A percentile compares a stretch with the other conserved stretches of the same genome.
Evolutionary conservation across 2,888 invertebrate species (phyloP).

Genomic region (Agrochola lychnidis): DNA sequence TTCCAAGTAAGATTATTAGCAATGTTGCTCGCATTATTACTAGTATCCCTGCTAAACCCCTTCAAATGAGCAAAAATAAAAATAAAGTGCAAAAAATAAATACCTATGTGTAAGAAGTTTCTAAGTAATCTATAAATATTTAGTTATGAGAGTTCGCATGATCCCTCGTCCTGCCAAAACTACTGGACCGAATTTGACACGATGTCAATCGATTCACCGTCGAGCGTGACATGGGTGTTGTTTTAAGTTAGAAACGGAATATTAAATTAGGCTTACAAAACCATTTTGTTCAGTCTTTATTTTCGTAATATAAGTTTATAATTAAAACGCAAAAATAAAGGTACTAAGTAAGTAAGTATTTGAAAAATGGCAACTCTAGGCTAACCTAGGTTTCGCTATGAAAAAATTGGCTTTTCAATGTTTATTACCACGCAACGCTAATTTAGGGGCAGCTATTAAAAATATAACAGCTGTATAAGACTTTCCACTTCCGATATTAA

Average conservation of each 20-base stretch:
- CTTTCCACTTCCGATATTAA: not conserved
- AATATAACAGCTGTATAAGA: constrained; percentile 6
- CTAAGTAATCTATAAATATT: constrained; percentile 34
- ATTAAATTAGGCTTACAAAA: constrained; percentile 23
- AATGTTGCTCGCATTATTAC: not conserved
- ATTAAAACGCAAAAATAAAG: not conserved
- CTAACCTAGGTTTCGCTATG: not conserved
- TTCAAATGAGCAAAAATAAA: not conserved
- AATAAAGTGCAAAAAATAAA: not conserved
- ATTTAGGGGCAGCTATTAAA: not conserved
- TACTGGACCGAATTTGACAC: constrained; percentile 45
- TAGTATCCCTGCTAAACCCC: not conserved
- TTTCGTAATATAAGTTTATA: not conserved
- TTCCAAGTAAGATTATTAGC: not conserved
- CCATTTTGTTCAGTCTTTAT: not conserved
- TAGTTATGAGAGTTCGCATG: constrained; percentile 16
- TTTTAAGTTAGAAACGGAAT: constrained; percentile 39
- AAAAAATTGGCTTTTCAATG: not conserved
- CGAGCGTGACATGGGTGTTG: constrained; percentile 26
- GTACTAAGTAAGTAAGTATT: not conserved
- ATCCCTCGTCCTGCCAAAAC: constrained; percentile 44
- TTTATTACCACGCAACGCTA: constrained; percentile 29
- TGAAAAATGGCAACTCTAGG: constrained; percentile 5
- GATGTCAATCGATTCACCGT: constrained; percentile 49
- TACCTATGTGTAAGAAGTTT: not conserved